Evolutionary conservation across 1,140 invertebrate species (phyloP).

Genomic region (Charaxes varanes): DNA sequence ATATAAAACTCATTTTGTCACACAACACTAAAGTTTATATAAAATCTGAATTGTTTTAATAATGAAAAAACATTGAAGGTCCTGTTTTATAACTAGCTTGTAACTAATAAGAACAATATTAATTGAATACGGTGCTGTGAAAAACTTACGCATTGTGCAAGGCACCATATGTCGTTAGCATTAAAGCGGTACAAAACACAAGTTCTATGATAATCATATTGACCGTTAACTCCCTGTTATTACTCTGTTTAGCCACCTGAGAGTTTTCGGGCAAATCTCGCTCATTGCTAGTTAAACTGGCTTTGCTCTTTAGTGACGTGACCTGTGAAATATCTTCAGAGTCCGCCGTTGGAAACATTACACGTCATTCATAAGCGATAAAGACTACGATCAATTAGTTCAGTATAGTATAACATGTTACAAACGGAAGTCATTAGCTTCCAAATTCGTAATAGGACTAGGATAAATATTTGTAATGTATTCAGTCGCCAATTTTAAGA

Average conservation of each 20-base stretch:
- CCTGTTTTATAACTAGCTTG: no score
- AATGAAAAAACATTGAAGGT: no score
- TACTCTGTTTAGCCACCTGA: conserved; percentile 42
- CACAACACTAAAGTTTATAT: no score
- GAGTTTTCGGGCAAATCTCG: conserved; percentile 40
- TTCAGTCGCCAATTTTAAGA: no score
- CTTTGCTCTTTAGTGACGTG: conserved; percentile 53
- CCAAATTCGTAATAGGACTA: no score
- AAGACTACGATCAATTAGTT: conserved; percentile 29
- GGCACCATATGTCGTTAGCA: conserved; percentile 75
- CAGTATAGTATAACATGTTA: conserved; percentile 34
- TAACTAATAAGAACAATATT: no score
- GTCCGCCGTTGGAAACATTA: conserved; percentile 70
- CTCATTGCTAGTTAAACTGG: conserved; percentile 50
- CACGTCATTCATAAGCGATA: conserved; percentile 67
- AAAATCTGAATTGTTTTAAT: no score
- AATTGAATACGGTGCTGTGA: no score
- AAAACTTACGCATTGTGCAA: conserved; percentile 77
- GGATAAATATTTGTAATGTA: no score
- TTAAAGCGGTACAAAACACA: conserved; percentile 70
- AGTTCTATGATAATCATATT: conserved; percentile 68
- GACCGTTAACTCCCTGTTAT: conserved; percentile 55
- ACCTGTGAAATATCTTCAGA: conserved; percentile 58
- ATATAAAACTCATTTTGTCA: no score
- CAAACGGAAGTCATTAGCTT: conserved; percentile 12